Conservation (phyloP, 2,797 vertebrate genomes). For the Zalophus californianus region DNA sequence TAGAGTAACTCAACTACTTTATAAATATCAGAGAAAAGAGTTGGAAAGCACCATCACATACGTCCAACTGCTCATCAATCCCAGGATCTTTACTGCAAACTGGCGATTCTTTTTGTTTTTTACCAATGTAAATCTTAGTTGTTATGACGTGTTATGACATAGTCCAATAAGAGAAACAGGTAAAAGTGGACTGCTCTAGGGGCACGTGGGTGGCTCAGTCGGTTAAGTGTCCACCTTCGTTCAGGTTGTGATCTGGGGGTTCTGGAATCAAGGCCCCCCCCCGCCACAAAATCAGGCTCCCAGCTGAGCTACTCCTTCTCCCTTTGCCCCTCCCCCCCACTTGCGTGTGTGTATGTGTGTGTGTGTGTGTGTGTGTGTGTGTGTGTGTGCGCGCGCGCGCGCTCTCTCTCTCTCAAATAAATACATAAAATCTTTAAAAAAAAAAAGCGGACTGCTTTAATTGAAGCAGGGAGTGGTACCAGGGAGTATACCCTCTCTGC, state of each 20-base stretch:
- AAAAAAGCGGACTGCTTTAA: neutral
- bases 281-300: neutral
- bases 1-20: conserved; percentile 9
- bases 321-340: neutral
- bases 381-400: no score
- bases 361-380: rapidly evolving
- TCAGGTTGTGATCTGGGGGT: neutral
- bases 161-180: neutral
- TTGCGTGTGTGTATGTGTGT: no score
- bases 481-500: neutral
- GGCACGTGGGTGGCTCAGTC: neutral
- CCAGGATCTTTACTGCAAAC: neutral
- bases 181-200: neutral
- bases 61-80: neutral
- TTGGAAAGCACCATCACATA: conserved; percentile 11
- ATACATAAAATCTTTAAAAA: neutral
- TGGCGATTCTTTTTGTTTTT: neutral
- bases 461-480: neutral
- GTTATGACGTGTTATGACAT: neutral
- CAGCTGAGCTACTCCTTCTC: neutral
- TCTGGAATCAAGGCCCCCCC: neutral
- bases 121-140: conserved; percentile 28
- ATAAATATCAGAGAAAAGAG: conserved; percentile 27
- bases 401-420: neutral
- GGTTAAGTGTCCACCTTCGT: neutral